These are phyloP conservation scores for Cathartes aura DNA, from an alignment of 2,113 vertebrate genomes.

Conservation along the genomic window DNA sequence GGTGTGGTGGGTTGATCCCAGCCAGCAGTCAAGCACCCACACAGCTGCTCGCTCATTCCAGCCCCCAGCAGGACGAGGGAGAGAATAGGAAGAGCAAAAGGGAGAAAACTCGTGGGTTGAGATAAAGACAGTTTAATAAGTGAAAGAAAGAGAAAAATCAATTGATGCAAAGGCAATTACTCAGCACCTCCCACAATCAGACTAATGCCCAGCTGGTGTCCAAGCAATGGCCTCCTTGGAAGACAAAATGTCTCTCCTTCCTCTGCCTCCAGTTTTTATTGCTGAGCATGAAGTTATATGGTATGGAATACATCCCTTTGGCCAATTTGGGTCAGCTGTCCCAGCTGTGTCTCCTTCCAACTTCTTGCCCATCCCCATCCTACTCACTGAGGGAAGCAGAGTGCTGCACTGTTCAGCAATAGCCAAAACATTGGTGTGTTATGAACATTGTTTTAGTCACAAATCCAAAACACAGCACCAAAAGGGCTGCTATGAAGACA, in stretches of 20 bases:
- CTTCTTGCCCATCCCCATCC: neutral
- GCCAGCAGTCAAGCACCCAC: neutral
- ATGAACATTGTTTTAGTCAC: neutral
- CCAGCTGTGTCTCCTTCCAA: neutral
- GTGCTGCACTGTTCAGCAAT: neutral
- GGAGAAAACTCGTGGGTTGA: neutral
- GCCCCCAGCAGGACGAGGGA: neutral
- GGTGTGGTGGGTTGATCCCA: neutral
- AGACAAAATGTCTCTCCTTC: neutral
- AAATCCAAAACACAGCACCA: neutral
- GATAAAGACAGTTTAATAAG: neutral
- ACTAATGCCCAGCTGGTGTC: neutral
- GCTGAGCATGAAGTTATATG: neutral
- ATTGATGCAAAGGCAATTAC: neutral
- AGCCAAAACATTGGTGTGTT: neutral
- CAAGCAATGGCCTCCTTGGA: neutral
- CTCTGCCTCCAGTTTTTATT: neutral
- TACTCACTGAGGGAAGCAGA: neutral
- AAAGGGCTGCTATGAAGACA: neutral
- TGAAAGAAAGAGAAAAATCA: neutral
- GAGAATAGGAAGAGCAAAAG: neutral
- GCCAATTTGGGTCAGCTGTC: neutral
- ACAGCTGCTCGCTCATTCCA: neutral
- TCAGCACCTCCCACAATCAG: neutral
- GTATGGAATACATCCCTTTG: neutral